Evolutionary conservation across 35 echinoderm and acorn worm genomes (phyloP).

Genomic region (Anneissia japonica): DNA sequence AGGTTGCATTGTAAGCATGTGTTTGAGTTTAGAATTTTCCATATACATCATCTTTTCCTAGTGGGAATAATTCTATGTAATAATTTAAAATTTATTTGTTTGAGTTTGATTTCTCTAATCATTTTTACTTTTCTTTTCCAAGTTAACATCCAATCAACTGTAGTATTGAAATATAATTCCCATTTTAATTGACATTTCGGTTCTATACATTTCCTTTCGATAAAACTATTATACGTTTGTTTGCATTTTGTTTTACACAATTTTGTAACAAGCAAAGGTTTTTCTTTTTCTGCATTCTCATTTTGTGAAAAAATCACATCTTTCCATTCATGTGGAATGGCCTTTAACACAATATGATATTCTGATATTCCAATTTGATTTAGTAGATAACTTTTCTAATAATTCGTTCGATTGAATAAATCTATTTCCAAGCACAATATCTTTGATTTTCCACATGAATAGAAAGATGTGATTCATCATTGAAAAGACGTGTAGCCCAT

Average conservation of each 20-base stretch:
- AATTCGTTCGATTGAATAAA: not conserved
- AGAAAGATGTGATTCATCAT: not conserved
- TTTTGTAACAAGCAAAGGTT: not conserved
- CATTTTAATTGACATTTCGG: not conserved
- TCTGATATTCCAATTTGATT: not conserved
- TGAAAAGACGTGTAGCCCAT: too few relatives aligned
- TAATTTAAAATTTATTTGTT: not conserved
- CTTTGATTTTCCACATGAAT: not conserved
- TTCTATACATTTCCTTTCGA: not conserved
- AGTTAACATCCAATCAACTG: not conserved
- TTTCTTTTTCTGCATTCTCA: not conserved
- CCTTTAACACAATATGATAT: not conserved
- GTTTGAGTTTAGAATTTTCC: not conserved
- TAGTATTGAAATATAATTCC: not conserved
- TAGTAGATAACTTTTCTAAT: not conserved
- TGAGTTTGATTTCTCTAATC: not conserved
- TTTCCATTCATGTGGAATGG: not conserved
- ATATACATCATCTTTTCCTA: not conserved
- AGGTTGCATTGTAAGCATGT: not conserved
- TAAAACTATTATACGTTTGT: not conserved
- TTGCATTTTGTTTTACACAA: not conserved
- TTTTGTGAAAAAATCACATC: not conserved
- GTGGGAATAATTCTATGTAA: not conserved
- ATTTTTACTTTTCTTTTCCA: not conserved
- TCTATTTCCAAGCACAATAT: not conserved